Evolutionary conservation across 2,888 invertebrate genomes (phyloP).

Genomic region (Diarsia brunnea): DNA sequence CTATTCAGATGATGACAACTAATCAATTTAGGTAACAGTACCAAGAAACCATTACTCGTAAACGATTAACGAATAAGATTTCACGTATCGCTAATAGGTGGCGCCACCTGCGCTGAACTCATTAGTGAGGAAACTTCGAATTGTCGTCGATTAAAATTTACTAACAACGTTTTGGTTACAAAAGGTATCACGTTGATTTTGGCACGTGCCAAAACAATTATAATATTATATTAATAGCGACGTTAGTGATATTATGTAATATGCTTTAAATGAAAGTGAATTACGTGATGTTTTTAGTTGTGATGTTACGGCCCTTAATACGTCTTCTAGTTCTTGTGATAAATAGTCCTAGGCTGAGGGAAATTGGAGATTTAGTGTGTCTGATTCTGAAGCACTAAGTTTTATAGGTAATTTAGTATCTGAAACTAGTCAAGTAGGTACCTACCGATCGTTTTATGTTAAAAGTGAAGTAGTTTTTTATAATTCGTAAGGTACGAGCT

Average conservation of each 20-base stretch:
- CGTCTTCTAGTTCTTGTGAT: neutral
- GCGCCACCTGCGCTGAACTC: conserved; percentile 76
- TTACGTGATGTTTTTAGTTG: neutral
- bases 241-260: neutral
- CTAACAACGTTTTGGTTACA: conserved; percentile 73
- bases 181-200: conserved; percentile 67
- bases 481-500: too few relatives aligned
- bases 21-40: neutral
- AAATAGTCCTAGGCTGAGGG: neutral
- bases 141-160: conserved; percentile 76
- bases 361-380: conserved; percentile 3
- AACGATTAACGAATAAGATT: conserved; percentile 63
- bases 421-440: neutral
- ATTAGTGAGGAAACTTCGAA: conserved; percentile 76
- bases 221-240: neutral
- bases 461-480: neutral
- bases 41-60: conserved; percentile 39
- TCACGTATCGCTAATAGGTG: conserved; percentile 71
- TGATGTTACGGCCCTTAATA: neutral
- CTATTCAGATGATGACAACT: neutral
- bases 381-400: neutral
- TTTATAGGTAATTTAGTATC: neutral
- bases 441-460: neutral
- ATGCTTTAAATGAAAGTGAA: neutral
- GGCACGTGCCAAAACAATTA: conserved; percentile 36